Evolutionary conservation across 2,797 vertebrate genomes (phyloP), one percentile per base, ranked within the genome.

Genomic region (Masticophis lateralis): DNA sequence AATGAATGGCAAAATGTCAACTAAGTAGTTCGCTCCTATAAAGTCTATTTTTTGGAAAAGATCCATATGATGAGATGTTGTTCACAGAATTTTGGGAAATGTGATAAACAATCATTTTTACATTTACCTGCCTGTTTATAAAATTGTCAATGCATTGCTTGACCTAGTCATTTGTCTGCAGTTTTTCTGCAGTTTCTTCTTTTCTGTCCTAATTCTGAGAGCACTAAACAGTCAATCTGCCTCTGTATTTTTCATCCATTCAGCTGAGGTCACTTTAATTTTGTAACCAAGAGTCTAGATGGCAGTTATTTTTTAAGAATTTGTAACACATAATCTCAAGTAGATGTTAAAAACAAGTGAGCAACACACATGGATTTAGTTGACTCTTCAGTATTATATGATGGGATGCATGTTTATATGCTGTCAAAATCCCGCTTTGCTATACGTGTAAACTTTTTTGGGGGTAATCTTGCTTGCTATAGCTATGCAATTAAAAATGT

Each of bases 351-450:
- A 28, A 89, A 94, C 28, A 94, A 87, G 7, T 25, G 79, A n/a
- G 37, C 86, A 92, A 92, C 90, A 95, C 90, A 94, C 57, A 25
- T 92, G 25, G 27, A 83, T 10, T 88, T 22, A 69, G 53, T n/a
- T 61, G 56, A 20, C 11, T 20, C 60, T 88, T 25, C 9, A 83
- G 16, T 87, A 59, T 37, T 94, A 55, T 90, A 0, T 69, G 27
- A 56, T 57, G 47, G 4, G 22, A n/a, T 25, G 32, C 88, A 89
- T 90, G 27, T 55, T 91, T 90, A 61, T 74, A 79, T 90, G 91
- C 27, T 74, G 53, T 88, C 20, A 94, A 88, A 47, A 61, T 25
- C 12, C 37, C 53, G 51, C 57, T 88, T 43, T 91, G 89, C 2
- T 57, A 90, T 59, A 11, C 55, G 8, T 12, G 28, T 51, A 79